Base-by-base conservation (phyloP, 2,113 vertebrate species). In the Nothocercus julius region DNA sequence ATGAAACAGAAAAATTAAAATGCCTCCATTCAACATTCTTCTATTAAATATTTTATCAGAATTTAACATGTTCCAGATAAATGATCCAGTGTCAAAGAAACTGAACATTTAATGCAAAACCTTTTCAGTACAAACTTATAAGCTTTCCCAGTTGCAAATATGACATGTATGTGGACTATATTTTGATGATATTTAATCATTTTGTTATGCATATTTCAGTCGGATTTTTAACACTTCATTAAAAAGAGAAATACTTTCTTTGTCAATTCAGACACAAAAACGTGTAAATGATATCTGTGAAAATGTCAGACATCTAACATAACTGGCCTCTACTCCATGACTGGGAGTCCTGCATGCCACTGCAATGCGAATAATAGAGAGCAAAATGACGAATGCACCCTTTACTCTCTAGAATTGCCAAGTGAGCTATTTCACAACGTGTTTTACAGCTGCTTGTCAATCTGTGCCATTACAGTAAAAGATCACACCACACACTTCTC, bases 11-110 rank as follows among this genome's bases (percentile, higher is more conserved):
- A 87, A 69, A 87, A 4, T 66, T 16, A 76, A 63, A 95, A 58
- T 9, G 0, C 21, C 5, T 66, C 9, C 0, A 12, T 42, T 81
- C 45, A 79, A 18, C 3, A 30, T 22, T 40, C 5, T 61, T 7
- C n/a, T 9, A 45, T 13, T 49, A 80, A 80, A 69, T 30, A 58
- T n/a, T 84, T 78, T 0, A 56, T 42, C 40, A 47, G 30, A 58
- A 58, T 62, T 51, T 4, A 69, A 70, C 18, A 1, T 17, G n/a
- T 40, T 80, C 8, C 14, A 61, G 56, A 34, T 0, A 32, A 38
- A 63, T 38, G 0, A 11, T 59, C 62, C 18, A 25, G 8, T 21
- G 30, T 30, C 30, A 34, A 56, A 51, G 44, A 61, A 42, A 13
- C 13, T 3, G 0, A 7, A 8, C 27, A 61, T 80, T 82, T 76